Conservation (phyloP, 2,888 invertebrate species). For the Synergus laeviventris region DNA sequence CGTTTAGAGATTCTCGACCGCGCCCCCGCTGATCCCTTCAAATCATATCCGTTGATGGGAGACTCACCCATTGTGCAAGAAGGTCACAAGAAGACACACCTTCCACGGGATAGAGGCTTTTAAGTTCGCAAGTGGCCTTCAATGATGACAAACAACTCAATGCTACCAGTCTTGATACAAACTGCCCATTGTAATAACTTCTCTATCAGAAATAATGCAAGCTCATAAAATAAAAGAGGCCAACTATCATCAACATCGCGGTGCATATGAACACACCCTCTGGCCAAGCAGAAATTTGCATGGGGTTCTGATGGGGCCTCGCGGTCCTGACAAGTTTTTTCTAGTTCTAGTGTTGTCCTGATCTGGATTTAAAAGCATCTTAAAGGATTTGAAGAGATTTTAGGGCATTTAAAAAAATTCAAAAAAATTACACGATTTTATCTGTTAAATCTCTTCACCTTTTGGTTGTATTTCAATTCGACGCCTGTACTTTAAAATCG, state of each 20-base stretch:
- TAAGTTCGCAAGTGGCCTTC: constrained; percentile 53
- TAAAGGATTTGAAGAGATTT: too few relatives aligned
- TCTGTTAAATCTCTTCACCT: too few relatives aligned
- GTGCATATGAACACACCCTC: not conserved
- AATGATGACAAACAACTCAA: constrained; percentile 43
- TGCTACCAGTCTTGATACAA: constrained; percentile 9
- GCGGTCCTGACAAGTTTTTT: too few relatives aligned
- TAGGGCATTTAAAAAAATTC: too few relatives aligned
- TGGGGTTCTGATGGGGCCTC: too few relatives aligned
- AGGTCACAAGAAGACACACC: constrained; percentile 72
- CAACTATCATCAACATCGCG: not conserved
- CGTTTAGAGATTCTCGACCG: constrained; percentile 67
- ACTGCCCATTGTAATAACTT: not conserved
- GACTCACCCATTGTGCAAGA: constrained; percentile 72
- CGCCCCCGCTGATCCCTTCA: constrained; percentile 73
- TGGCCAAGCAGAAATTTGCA: too few relatives aligned
- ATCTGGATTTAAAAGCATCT: too few relatives aligned
- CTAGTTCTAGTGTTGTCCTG: too few relatives aligned
- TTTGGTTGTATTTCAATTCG: too few relatives aligned
- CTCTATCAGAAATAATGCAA: not conserved
- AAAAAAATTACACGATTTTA: too few relatives aligned
- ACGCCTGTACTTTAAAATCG: too few relatives aligned
- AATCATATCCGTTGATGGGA: constrained; percentile 72
- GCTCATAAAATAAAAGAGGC: not conserved
- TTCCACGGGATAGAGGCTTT: constrained; percentile 55